Evolutionary conservation across 2,113 vertebrate genomes (phyloP).

Genomic region (Psephotus haematonotus): DNA sequence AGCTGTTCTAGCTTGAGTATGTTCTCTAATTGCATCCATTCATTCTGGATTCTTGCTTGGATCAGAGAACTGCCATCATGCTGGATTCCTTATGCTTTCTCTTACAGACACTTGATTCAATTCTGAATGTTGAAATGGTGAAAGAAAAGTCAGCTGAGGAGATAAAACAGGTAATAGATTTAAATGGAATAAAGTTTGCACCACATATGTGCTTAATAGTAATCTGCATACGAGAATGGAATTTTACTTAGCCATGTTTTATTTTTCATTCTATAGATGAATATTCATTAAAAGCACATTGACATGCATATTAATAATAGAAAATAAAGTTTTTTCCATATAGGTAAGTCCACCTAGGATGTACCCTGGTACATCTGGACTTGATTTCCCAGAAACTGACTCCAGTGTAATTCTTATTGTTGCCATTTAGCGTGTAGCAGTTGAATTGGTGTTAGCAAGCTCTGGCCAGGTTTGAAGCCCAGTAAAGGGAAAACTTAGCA

Average conservation of each 20-base stretch:
- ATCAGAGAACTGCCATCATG: background rate
- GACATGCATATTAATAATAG: background rate
- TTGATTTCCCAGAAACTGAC: background rate
- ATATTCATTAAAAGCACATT: background rate
- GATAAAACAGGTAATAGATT: constrained; percentile 84
- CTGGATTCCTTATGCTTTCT: background rate
- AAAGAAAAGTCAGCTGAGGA: constrained; percentile 86
- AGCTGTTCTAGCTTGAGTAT: background rate
- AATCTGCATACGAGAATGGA: background rate
- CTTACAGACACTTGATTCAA: constrained; percentile 85
- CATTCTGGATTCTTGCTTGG: background rate
- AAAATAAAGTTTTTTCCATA: background rate
- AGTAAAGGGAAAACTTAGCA: background rate
- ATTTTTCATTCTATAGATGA: background rate
- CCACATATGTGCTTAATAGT: background rate
- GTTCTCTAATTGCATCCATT: background rate
- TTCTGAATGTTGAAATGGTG: constrained; percentile 91
- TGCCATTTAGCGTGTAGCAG: background rate
- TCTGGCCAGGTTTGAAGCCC: background rate
- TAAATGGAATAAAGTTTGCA: background rate
- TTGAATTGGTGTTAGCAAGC: background rate
- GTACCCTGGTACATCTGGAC: background rate
- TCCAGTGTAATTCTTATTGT: background rate
- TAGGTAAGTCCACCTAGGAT: background rate
- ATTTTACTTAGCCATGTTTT: background rate